Conservation (phyloP, 1,140 invertebrate genomes). For the Bactericera cockerelli region DNA sequence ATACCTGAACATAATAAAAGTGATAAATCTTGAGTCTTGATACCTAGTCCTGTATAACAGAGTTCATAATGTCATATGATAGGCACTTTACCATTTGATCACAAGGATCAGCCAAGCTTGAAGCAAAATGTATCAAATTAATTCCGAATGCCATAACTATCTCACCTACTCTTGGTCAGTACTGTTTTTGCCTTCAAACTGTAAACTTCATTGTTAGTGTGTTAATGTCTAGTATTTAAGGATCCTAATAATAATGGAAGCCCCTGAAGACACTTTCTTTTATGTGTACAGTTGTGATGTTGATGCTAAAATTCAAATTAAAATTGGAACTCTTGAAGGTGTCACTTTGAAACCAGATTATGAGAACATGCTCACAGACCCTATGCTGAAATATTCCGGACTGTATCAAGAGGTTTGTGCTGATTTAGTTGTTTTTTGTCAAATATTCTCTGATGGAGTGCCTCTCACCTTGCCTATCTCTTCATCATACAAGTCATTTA, state of each 20-base stretch:
- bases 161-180: too few relatives aligned
- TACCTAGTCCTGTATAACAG: too few relatives aligned
- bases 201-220: too few relatives aligned
- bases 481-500: conserved; percentile 88
- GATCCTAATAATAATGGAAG: conserved; percentile 33
- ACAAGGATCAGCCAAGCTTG: too few relatives aligned
- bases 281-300: conserved; percentile 85
- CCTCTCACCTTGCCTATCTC: conserved; percentile 73
- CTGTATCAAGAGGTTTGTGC: conserved; percentile 63
- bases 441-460: conserved; percentile 70
- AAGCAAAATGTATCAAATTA: too few relatives aligned
- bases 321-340: conserved; percentile 92
- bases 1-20: too few relatives aligned
- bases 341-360: conserved; percentile 69
- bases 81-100: too few relatives aligned
- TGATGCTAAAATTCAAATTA: conserved; percentile 72
- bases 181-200: too few relatives aligned
- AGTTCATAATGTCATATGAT: too few relatives aligned
- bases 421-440: conserved; percentile 73
- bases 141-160: too few relatives aligned
- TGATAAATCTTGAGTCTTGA: too few relatives aligned
- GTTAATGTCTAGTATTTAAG: too few relatives aligned
- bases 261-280: conserved; percentile 57
- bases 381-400: conserved; percentile 81
- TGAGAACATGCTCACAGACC: conserved; percentile 71